Evolutionary conservation across 1,140 invertebrate species (phyloP).

Genomic region (Agrypnia vestita): DNA sequence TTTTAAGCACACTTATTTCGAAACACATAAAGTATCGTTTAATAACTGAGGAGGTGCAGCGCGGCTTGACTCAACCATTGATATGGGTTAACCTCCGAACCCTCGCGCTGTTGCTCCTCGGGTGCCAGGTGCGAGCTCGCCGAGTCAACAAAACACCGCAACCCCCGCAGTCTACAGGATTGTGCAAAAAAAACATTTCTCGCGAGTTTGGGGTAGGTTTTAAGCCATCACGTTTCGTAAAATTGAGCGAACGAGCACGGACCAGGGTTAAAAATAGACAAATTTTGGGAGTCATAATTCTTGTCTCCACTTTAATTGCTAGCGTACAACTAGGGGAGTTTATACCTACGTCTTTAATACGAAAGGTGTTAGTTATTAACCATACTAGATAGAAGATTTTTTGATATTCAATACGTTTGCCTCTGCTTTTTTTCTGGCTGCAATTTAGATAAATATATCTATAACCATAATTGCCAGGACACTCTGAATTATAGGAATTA

Average conservation of each 20-base stretch:
- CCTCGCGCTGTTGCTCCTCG: neutral
- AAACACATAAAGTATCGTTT: too few species aligned
- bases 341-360: neutral
- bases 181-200: neutral
- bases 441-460: too few species aligned
- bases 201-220: conserved; percentile 10
- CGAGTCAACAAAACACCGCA: conserved; percentile 14
- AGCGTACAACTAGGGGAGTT: neutral
- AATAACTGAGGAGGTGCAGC: too few species aligned
- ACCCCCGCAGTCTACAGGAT: neutral
- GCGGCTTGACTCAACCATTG: neutral
- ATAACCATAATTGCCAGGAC: too few species aligned
- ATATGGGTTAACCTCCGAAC: conserved; percentile 30
- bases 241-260: neutral
- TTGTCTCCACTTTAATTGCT: conserved; percentile 25
- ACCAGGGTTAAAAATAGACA: conserved; percentile 28
- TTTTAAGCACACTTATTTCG: too few species aligned
- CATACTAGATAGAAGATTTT: too few species aligned
- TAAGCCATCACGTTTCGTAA: conserved; percentile 7
- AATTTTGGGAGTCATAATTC: neutral
- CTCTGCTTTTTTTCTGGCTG: too few species aligned
- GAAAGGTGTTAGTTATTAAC: conserved; percentile 2
- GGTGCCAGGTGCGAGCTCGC: neutral
- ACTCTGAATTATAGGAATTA: too few species aligned
- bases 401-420: too few species aligned